These are phyloP conservation scores for Crenuchus spilurus DNA, from an alignment of 2,797 vertebrate species.

Conservation along the genomic window DNA sequence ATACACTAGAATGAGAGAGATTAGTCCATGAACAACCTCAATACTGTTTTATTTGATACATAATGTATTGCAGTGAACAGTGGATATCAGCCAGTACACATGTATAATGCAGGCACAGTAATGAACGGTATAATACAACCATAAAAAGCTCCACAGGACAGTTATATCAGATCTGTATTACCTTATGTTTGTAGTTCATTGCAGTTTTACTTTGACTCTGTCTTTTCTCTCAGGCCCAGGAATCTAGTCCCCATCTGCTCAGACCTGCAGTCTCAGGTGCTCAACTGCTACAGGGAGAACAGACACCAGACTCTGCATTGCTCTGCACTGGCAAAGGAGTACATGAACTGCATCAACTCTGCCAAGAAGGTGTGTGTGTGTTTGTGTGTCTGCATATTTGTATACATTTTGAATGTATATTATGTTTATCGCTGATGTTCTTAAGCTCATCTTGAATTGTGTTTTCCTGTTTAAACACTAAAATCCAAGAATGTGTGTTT, in stretches of 20 bases:
- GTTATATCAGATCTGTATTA: neutral
- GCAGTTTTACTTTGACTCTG: neutral
- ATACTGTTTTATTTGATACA: neutral
- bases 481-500: conserved; percentile 1
- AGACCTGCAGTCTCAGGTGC: conserved; percentile 86
- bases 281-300: conserved; percentile 88
- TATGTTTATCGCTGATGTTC: neutral
- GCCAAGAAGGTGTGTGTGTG: conserved; percentile 84
- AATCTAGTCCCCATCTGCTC: conserved; percentile 78
- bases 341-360: conserved; percentile 87
- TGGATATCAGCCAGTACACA: no score
- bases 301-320: conserved; percentile 86
- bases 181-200: conserved; percentile 21
- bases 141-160: neutral
- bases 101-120: neutral
- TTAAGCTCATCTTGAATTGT: neutral
- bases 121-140: neutral
- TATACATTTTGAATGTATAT: neutral
- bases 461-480: neutral
- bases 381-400: neutral
- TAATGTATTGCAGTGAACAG: no score
- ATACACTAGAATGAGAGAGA: no score
- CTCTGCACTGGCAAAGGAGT: conserved; percentile 87
- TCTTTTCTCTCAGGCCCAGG: conserved; percentile 66
- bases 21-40: no score